A percentile compares a stretch with the other conserved stretches of the same genome.
Conservation (phyloP, 1,140 invertebrate genomes). For the Cyclina sinensis region DNA sequence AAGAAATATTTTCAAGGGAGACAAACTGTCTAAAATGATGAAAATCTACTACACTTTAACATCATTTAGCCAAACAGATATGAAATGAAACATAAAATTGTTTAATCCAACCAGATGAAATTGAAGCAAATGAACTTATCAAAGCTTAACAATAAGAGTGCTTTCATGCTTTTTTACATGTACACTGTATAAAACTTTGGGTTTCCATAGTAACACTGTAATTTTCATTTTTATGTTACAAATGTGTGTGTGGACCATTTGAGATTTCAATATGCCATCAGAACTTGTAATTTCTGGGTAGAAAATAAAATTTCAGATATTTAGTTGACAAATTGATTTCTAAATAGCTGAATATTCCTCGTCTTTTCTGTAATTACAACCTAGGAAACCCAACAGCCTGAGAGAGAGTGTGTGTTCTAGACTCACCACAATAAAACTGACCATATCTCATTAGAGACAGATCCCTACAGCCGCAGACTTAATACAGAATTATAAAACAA, state of each 20-base stretch:
- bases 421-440: slow-evolving; percentile 55
- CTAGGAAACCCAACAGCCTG: slow-evolving; percentile 15
- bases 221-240: neutral
- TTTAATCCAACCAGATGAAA: neutral
- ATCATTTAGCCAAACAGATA: neutral
- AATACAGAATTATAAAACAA: slow-evolving; percentile 13
- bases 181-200: slow-evolving; percentile 28
- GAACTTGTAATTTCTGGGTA: too few species aligned
- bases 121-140: slow-evolving; percentile 36
- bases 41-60: too few species aligned
- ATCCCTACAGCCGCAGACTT: slow-evolving; percentile 58
- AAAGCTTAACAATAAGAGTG: slow-evolving; percentile 46
- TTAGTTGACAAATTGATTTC: too few species aligned
- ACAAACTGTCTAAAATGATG: too few species aligned
- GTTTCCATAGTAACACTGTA: slow-evolving; percentile 14
- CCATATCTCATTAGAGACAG: slow-evolving; percentile 47
- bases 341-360: too few species aligned
- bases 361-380: neutral
- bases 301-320: too few species aligned
- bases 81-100: slow-evolving; percentile 31
- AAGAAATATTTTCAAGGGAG: too few species aligned
- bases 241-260: too few species aligned
- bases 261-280: too few species aligned
- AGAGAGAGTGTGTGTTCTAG: neutral
- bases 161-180: slow-evolving; percentile 38